Evolutionary conservation across 1,140 invertebrate genomes (phyloP), one percentile per base, ranked within the genome.

Genomic region (Drosophila kanapiae): DNA sequence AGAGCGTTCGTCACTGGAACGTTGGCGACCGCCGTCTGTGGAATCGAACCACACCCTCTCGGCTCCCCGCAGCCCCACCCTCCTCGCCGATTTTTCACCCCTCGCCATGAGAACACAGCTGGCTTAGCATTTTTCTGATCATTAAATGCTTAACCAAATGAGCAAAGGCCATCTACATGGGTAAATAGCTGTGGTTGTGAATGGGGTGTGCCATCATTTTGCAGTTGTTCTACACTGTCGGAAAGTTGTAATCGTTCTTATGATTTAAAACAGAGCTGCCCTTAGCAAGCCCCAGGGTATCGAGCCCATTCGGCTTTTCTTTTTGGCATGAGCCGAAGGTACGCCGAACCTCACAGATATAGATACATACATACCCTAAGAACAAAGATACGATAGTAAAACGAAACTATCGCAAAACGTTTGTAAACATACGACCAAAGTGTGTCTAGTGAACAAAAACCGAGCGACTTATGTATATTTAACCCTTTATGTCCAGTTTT

Each of bases 101-200:
- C 58, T 37, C 63, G 23, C 23, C n/a, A 37, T 23, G 33, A 42
- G 56, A 61, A 61, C 62, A 33, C 37, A 27, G 18, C 23, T 31
- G 31, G 40, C 67, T 61, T 38, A 47, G 38, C 31, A 37, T 38
- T 64, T 43, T 38, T 40, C 37, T 54, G 74, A 77, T 77, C 75
- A 77, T 77, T 77, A 68, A 77, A 77, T 77, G 74, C 75, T 77
- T 68, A 77, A 77, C 75, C 75, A 77, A 77, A 77, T 77, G 75
- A 69, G 63, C 57, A 48, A 53, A 59, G 48, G 69, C 43, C 51
- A 71, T 72, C 11, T 37, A 9, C 51, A 54, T 37, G 51, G 11
- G 33, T 37, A 37, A 14, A 42, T 59, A 37, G 38, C 43, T 71
- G 69, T 59, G 67, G 67, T 72, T 71, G 40, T 69, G 49, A 59